Conservation (phyloP, 2,888 invertebrate species). For the Stenodema calcarata region DNA sequence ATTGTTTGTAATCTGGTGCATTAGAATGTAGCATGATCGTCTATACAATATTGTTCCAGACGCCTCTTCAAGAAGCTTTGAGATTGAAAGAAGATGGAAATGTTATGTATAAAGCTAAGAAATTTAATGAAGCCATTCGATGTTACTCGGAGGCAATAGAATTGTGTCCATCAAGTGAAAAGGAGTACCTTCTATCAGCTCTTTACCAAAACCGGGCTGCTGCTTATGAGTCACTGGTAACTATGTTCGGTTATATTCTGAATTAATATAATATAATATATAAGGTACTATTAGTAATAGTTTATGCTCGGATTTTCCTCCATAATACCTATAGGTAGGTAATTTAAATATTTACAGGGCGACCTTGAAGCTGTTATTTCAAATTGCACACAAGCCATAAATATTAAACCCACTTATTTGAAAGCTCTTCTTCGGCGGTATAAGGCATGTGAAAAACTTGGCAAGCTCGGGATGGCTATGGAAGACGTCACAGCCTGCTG, state of each 20-base stretch:
- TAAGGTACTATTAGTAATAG: too few relatives aligned
- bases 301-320: too few relatives aligned
- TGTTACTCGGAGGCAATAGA: conserved; percentile 94
- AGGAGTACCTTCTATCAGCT: conserved; percentile 77
- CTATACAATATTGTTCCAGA: conserved; percentile 8
- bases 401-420: conserved; percentile 82
- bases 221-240: conserved; percentile 85
- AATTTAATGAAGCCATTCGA: conserved; percentile 88
- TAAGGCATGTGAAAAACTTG: conserved; percentile 80
- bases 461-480: conserved; percentile 79
- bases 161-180: conserved; percentile 77
- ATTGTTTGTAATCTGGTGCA: too few relatives aligned
- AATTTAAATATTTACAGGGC: conserved; percentile 64
- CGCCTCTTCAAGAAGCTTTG: neutral
- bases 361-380: conserved; percentile 83
- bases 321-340: too few relatives aligned
- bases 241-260: too few relatives aligned
- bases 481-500: conserved; percentile 94
- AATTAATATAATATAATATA: too few relatives aligned
- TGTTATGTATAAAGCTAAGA: conserved; percentile 80
- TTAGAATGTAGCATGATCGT: too few relatives aligned
- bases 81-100: conserved; percentile 87
- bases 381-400: conserved; percentile 85
- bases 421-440: conserved; percentile 88
- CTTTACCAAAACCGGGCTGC: conserved; percentile 97